Base-by-base conservation (phyloP, 1,140 invertebrate species). In the Cheumatopsyche charites region DNA sequence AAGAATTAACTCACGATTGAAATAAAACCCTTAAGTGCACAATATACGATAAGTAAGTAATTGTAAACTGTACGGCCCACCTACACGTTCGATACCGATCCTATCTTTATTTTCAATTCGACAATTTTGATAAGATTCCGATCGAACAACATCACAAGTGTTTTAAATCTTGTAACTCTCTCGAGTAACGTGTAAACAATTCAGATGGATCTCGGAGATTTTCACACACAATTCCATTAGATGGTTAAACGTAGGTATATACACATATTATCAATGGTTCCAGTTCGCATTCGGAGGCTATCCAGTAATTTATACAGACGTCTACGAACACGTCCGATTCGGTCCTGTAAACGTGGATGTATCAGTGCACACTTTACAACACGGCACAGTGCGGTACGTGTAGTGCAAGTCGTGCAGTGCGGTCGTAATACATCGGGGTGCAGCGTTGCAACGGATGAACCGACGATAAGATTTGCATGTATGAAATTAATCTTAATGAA, bases 401-500 rank as follows among this genome's bases (percentile, higher is more conserved):
- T 9, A 13, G 9, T 5, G 55, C 55, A 58, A 25, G 55, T 61
- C 36, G 42, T n/a, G 21, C 7, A 25, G 63, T 47, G 47, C 66
- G 23, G n/a, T 66, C 26, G 61, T 68, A 68, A 68, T 68, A 47
- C 66, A 55, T 47, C 66, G 21, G 26, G 42, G 36, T 26, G 23
- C 45, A 17, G 43, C 45, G 43, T 11, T 68, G 66, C 66, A 15
- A 68, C 23, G 66, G 66, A 68, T 68, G 49, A 68, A 68, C 66
- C 66, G 47, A 36, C 66, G 66, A 68, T 68, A 68, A 68, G 66
- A 68, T 68, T 68, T 68, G 66, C 66, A 55, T 55, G 66, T 55
- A 68, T 68, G 66, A 68, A 68, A 68, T 68, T 68, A 68, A 68
- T 68, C 66, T 68, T 68, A 68, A 68, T 55, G 45, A 68, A 68